Base-by-base conservation (phyloP, 2,888 invertebrate genomes). In the Brachypalpus laphriformis region DNA sequence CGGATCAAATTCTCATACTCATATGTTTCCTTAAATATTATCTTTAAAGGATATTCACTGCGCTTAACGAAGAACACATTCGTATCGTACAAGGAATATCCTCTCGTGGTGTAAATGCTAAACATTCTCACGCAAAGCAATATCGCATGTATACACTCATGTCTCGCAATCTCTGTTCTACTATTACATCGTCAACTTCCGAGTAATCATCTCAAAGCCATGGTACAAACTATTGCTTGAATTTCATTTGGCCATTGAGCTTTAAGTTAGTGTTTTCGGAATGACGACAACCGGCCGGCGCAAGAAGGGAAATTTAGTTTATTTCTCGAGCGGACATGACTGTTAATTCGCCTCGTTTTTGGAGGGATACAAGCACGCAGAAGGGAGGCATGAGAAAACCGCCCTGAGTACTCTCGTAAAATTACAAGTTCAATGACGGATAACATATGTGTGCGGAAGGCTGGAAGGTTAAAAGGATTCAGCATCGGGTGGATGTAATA, bases 401-500 rank as follows among this genome's bases (percentile, higher is more conserved):
- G 25, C 45, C 16, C 54, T 34, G 66, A 59, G 49, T 66, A 37
- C 42, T 59, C 57, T 59, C 51, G 61, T 77, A 47, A 72, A 77
- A 82, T 66, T 77, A 68, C 72, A 82, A 77, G 72, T 66, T 82
- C 77, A 77, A 82, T 82, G 82, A 72, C 66, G 72, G 54, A 77
- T 72, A 82, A 72, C 82, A 82, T 71, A 77, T 72, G 70, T 75
- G 56, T 57, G 49, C 22, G 42, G 37, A 71, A 37, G 18, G 57
- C 57, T 45, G 18, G 18, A 49, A 61, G 77, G 82, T 77, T 72
- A 54, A 77, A 82, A 72, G 59, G 77, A 77, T 82, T 71, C 80
- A 42, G 18, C 65, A 65, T 59, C 42, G 45, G 31, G 34, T 18
- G 47, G 47, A 57, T 65, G 51, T 66, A 51, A 57, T 37, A 57